Base-by-base conservation (phyloP, 2,113 vertebrate genomes). In the Peromyscus californicus region DNA sequence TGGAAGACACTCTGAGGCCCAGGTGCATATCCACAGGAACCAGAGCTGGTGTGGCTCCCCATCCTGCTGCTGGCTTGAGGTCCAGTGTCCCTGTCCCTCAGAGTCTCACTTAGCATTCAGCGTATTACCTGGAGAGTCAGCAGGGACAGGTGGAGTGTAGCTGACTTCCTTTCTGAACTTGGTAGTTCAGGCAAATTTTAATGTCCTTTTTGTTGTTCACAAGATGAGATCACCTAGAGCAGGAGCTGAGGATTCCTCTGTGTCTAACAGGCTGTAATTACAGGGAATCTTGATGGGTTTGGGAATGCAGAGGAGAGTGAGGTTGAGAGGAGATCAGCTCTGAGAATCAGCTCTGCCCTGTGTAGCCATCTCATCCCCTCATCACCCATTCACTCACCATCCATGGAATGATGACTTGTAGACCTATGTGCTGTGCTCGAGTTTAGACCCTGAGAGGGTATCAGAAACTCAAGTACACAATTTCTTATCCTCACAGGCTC, bases 11-110 rank as follows among this genome's bases (percentile, higher is more conserved):
- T 51, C 91, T 98, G 89, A 0, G 48, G 24, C 0, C 3, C 22
- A 98, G 97, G 98, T 98, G 93, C 59, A 5, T 13, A 0, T 36
- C 29, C 61, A 1, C 39, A 12, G 65, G 19, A 4, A 2, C 36
- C 0, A 36, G 45, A 39, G n/a, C 10, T 61, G 3, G 6, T 7
- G 2, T 36, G 57, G 31, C 0, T 26, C 33, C 3, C 19, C 8
- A 29, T 51, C 5, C 45, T 2, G 16, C 13, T 1, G 26, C 5
- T 3, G 5, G 7, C 11, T 75, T 26, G 6, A 61, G 3, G 42
- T 5, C 8, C 59, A 16, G 4, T 0, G 0, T 11, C 24, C 13
- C 42, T 48, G 36, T 3, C 0, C 3, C 4, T 26, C 13, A 4
- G 17, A 39, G 9, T 36, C 70, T 54, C n/a, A 4, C 2, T 9